Evolutionary conservation across 2,888 invertebrate species (phyloP).

Genomic region (Napeogenes inachia): DNA sequence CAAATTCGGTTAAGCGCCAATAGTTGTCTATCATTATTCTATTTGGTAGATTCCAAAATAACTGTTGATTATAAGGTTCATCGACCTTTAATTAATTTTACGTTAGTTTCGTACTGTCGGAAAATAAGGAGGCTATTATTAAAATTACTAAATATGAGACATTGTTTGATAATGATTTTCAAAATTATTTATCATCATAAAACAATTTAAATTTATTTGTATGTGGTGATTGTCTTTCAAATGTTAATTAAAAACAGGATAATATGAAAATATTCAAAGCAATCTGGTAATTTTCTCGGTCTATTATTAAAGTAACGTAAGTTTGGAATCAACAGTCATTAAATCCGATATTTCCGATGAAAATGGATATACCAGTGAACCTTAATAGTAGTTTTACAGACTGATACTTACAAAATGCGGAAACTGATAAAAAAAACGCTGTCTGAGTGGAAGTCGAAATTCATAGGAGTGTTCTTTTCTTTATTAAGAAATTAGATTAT

Average conservation of each 20-base stretch:
- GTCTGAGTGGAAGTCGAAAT: neutral
- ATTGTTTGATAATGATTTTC: too few species aligned
- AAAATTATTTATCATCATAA: too few species aligned
- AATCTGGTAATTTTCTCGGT: neutral
- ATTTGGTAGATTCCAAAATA: constrained; percentile 33
- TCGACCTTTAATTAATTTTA: neutral
- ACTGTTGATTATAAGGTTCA: neutral
- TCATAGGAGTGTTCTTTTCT: too few species aligned
- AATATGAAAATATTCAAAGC: constrained; percentile 4
- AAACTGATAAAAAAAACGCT: neutral
- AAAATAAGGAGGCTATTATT: too few species aligned
- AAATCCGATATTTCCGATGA: constrained; percentile 32
- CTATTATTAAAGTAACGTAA: constrained; percentile 33
- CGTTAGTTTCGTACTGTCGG: too few species aligned
- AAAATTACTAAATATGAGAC: too few species aligned
- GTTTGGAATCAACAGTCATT: constrained; percentile 39
- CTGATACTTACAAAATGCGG: neutral
- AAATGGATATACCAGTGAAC: constrained; percentile 34
- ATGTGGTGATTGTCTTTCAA: too few species aligned
- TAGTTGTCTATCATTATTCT: constrained; percentile 48
- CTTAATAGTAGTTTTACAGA: constrained; percentile 36
- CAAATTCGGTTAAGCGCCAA: neutral
- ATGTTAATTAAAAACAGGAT: neutral
- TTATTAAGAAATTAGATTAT: too few species aligned
- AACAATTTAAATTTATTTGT: too few species aligned